A percentile compares a stretch with the other conserved stretches of the same genome.
Conservation (phyloP, 2,888 invertebrate species). For the Melikaiella ostensackeni region DNA sequence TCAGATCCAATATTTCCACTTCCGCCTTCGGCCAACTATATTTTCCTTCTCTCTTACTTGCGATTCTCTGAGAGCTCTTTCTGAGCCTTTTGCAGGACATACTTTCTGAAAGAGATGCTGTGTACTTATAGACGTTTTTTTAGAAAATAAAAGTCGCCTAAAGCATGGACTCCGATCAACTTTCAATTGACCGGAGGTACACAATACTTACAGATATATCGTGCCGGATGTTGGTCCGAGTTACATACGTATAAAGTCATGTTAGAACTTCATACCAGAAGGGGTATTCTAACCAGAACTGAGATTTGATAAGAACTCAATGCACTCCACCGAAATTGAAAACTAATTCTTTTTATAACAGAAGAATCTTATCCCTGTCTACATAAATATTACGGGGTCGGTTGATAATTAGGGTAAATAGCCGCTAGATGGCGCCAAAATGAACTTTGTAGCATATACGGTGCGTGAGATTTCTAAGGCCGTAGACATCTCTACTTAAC, state of each 20-base stretch:
- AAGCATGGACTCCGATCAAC: constrained; percentile 25
- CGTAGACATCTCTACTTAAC: too few species aligned
- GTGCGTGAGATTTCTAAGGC: too few species aligned
- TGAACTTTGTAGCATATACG: too few species aligned
- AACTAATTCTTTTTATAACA: neutral
- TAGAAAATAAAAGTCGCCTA: constrained; percentile 25
- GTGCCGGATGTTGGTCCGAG: neutral
- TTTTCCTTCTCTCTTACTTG: neutral
- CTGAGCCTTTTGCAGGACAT: constrained; percentile 20
- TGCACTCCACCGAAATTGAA: neutral
- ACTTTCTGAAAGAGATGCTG: constrained; percentile 23
- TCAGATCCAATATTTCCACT: constrained; percentile 25
- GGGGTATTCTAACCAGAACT: neutral
- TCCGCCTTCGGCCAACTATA: constrained; percentile 14
- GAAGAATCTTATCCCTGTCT: neutral
- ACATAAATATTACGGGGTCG: too few species aligned
- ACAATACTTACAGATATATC: constrained; percentile 18
- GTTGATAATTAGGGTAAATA: too few species aligned
- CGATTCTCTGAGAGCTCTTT: constrained; percentile 1
- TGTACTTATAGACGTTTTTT: constrained; percentile 27
- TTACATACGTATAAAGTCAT: neutral
- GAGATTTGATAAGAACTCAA: neutral
- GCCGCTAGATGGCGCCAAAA: too few species aligned
- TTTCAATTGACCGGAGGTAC: constrained; percentile 30
- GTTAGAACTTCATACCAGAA: neutral